phyloP scores from a whole-genome alignment of 2,797 vertebrate species.

The Alosa sapidissima region DNA sequence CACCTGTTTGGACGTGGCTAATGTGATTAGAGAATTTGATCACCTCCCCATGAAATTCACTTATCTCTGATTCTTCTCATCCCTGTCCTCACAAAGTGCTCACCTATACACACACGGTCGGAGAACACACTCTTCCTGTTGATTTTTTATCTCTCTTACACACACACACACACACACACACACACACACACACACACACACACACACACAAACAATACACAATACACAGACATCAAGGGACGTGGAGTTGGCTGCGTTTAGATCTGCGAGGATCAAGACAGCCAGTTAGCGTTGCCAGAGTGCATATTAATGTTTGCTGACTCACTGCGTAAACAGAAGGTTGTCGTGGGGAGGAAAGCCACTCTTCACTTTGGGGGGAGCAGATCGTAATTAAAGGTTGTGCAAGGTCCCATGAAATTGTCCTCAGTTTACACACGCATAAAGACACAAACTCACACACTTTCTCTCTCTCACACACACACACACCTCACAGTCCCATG shows the following conservation, averaged over 20 bases:
- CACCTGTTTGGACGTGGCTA: conserved; percentile 7
- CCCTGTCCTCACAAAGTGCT: background rate
- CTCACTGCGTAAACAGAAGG: conserved; percentile 9
- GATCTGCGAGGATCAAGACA: conserved; percentile 32
- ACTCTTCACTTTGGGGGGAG: background rate
- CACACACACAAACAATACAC: conserved; percentile 18
- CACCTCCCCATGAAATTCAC: conserved; percentile 6
- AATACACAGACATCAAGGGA: background rate
- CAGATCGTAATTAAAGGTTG: conserved; percentile 7
- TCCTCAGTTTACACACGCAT: background rate
- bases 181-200: conserved; percentile 21
- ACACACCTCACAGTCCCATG: background rate
- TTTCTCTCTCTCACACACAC: background rate
- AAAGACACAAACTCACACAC: conserved; percentile 4
- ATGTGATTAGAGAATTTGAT: background rate
- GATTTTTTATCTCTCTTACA: background rate
- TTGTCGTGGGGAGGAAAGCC: background rate
- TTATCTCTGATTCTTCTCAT: background rate
- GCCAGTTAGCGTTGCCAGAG: background rate
- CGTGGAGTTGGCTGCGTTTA: background rate
- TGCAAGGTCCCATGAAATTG: conserved; percentile 8
- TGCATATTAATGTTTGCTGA: conserved; percentile 17
- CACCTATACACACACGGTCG: background rate
- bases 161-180: background rate
- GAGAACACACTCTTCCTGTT: background rate